Percentiles rank a stretch among this genome's conserved stretches.
Conservation (phyloP, 2,888 invertebrate species). For the Halocaridina rubra region DNA sequence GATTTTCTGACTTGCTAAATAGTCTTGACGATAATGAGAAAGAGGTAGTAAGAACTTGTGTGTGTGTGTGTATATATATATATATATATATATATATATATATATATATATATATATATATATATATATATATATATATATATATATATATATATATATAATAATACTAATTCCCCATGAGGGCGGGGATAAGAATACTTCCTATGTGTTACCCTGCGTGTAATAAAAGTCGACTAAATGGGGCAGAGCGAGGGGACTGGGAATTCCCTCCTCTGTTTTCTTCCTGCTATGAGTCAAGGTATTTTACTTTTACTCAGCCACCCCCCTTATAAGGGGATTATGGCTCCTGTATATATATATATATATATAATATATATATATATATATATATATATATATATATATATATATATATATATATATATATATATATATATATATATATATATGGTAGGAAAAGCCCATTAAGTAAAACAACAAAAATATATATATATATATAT, state of each 20-base stretch:
- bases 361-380: background rate
- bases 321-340: too few relatives aligned
- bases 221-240: too few relatives aligned
- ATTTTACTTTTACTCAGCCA: too few relatives aligned
- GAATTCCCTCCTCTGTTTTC: too few relatives aligned
- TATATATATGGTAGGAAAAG: background rate
- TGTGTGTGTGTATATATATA: background rate
- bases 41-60: too few relatives aligned
- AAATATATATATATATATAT: background rate
- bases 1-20: too few relatives aligned
- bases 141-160: background rate
- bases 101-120: background rate
- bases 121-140: background rate
- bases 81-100: background rate
- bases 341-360: background rate
- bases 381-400: background rate
- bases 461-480: background rate
- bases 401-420: background rate
- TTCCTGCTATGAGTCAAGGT: too few relatives aligned
- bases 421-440: background rate
- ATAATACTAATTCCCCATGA: too few relatives aligned
- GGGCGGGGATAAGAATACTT: too few relatives aligned
- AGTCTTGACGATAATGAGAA: too few relatives aligned
- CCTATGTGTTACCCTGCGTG: too few relatives aligned
- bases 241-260: too few relatives aligned